Evolutionary conservation across 2,888 invertebrate genomes (phyloP).

Genomic region (Dendrolimus pini): DNA sequence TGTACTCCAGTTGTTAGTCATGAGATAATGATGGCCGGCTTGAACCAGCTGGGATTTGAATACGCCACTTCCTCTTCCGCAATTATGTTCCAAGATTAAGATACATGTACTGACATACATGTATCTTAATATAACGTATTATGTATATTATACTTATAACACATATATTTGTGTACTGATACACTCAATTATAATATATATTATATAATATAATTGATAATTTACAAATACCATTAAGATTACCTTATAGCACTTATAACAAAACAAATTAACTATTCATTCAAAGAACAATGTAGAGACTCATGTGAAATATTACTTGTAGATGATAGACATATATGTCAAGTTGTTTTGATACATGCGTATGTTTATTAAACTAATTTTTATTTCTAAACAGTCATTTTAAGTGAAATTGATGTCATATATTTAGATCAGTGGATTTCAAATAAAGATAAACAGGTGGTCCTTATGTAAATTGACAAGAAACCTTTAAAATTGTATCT

Average conservation of each 20-base stretch:
- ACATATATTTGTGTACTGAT: too few species aligned
- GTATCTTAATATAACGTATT: too few species aligned
- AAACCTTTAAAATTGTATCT: conserved; percentile 23
- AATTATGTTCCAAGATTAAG: conserved; percentile 18
- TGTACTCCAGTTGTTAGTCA: not conserved
- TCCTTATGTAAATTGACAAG: conserved; percentile 51
- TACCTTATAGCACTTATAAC: not conserved
- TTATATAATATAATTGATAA: too few species aligned
- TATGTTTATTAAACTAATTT: not conserved
- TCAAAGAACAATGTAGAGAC: conserved; percentile 4
- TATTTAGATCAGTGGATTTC: conserved; percentile 27
- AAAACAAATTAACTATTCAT: not conserved
- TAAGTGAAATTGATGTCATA: not conserved
- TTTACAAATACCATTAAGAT: too few species aligned
- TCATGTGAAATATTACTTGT: conserved; percentile 1
- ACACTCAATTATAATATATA: too few species aligned
- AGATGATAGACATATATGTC: too few species aligned
- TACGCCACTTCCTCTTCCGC: conserved; percentile 46
- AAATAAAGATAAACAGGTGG: conserved; percentile 42
- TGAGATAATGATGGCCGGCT: conserved; percentile 2
- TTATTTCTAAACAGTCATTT: not conserved
- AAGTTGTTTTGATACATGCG: too few species aligned
- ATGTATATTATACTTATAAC: too few species aligned
- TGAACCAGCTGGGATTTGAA: conserved; percentile 36
- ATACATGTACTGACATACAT: too few species aligned